Evolutionary conservation across 2,797 vertebrate genomes (phyloP), one percentile per base, ranked within the genome.

Genomic region (Tapera naevia): DNA sequence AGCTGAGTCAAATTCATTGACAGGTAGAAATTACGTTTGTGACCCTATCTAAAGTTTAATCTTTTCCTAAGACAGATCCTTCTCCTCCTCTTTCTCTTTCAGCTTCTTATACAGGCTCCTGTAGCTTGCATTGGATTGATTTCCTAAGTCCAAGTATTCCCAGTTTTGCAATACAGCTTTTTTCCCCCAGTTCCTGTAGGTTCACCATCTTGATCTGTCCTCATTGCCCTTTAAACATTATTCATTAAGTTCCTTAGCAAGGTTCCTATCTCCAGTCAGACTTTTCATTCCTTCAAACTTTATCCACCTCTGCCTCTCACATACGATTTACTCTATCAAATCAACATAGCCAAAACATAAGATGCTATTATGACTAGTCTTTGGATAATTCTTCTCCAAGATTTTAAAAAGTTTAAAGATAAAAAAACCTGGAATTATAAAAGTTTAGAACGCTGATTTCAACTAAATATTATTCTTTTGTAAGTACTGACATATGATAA

Each of bases 261-360:
- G 28, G 9, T 62, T 88, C 23, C 18, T 41, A 28, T 23, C 23
- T 70, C 73, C 46, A 80, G 39, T 1, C 23, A 57, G 57, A 81
- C 17, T 67, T 89, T 9, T 2, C 0, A 1, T 28, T 79, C 53
- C 30, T 54, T 62, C 51, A 65, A 7, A 61, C 16, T 79, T 51
- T 45, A 51, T 64, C 56, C 48, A 14, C 19, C 7, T 15, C 58
- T 37, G 7, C 39, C 16, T 76, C 64, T 67, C 30, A 66, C 45
- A 57, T 37, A 62, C 8, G 1, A 73, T 58, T 80, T 91, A 35
- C 4, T 51, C 17, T 89, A 24, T 25, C 5, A 81, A 81, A 72
- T 19, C 3, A 3, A 41, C 28, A 61, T 1, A 9, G 8, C 5
- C 27, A 57, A 81, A 74, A 67, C 0, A 0, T 13, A 53, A 45